Conservation (phyloP, 2,888 invertebrate species). For the Leucophenga maculata region DNA sequence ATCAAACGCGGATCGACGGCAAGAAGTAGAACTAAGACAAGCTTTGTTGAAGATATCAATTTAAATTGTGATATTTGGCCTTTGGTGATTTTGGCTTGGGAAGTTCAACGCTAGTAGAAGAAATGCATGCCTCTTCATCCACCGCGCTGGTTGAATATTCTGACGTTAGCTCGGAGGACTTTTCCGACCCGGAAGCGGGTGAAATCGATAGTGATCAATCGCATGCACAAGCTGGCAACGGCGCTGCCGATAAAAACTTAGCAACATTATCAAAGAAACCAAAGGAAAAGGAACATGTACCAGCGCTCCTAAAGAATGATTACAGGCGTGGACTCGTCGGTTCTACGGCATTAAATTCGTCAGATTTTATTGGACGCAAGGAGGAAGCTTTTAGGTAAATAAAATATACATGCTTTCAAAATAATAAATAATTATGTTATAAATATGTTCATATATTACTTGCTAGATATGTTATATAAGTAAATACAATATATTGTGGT, state of each 20-base stretch:
- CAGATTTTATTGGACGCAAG: constrained; percentile 46
- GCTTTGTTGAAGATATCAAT: too few species aligned
- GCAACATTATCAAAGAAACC: constrained; percentile 41
- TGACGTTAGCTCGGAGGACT: constrained; percentile 92
- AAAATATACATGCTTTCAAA: not conserved
- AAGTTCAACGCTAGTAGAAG: not conserved
- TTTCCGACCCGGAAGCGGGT: constrained; percentile 91
- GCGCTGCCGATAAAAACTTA: constrained; percentile 18
- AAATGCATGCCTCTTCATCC: constrained; percentile 55
- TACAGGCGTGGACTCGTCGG: constrained; percentile 34
- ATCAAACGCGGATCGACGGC: not conserved
- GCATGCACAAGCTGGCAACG: constrained; percentile 10
- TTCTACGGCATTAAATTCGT: constrained; percentile 29
- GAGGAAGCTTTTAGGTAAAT: constrained; percentile 62
- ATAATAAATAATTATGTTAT: not conserved
- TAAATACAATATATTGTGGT: too few species aligned
- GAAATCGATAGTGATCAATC: constrained; percentile 79
- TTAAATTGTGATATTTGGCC: not conserved
- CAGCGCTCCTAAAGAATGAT: constrained; percentile 42
- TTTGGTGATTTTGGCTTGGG: not conserved
- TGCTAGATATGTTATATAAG: too few species aligned
- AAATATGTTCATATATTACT: not conserved
- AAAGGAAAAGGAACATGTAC: constrained; percentile 43
- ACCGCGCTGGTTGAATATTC: constrained; percentile 80
- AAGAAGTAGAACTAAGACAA: not conserved